A percentile compares a stretch with the other conserved stretches of the same genome.
These are phyloP conservation scores for Pangasius djambal DNA, from an alignment of 2,797 vertebrate genomes.

Conservation along the genomic window DNA sequence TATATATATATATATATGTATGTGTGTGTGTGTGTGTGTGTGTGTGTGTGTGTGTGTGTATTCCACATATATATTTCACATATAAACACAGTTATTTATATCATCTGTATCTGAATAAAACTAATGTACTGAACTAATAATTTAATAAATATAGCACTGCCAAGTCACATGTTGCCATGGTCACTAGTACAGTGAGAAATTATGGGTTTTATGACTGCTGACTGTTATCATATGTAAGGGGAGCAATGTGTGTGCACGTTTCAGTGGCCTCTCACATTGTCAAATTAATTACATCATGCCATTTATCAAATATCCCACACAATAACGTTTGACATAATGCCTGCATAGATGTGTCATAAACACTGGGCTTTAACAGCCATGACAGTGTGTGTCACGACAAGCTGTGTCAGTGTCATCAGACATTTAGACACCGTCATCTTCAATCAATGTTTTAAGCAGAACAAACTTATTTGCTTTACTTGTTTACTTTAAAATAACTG, in stretches of 20 bases:
- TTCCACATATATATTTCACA: too few relatives aligned
- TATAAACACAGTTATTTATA: neutral
- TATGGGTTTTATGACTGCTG: conserved; percentile 18
- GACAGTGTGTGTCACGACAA: conserved; percentile 34
- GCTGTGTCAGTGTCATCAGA: conserved; percentile 29
- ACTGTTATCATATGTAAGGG: conserved; percentile 33
- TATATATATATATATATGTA: too few relatives aligned
- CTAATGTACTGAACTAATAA: neutral
- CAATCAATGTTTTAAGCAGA: neutral
- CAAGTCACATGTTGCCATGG: conserved; percentile 37
- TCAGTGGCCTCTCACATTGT: conserved; percentile 27
- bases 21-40: too few relatives aligned
- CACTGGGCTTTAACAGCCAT: conserved; percentile 19
- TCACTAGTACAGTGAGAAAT: conserved; percentile 32
- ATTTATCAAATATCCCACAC: conserved; percentile 33
- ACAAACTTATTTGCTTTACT: conserved; percentile 5
- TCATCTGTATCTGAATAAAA: conserved; percentile 18
- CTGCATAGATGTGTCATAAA: conserved; percentile 49
- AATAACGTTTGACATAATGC: conserved; percentile 39
- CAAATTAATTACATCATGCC: conserved; percentile 30
- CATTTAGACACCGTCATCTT: conserved; percentile 13
- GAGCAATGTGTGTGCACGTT: neutral
- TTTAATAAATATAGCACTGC: neutral
- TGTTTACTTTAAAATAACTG: neutral
- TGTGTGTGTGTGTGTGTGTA: too few relatives aligned